These are phyloP conservation scores for Quadroppia sp. DNA, from an alignment of 2,888 invertebrate species.

Conservation along the genomic window DNA sequence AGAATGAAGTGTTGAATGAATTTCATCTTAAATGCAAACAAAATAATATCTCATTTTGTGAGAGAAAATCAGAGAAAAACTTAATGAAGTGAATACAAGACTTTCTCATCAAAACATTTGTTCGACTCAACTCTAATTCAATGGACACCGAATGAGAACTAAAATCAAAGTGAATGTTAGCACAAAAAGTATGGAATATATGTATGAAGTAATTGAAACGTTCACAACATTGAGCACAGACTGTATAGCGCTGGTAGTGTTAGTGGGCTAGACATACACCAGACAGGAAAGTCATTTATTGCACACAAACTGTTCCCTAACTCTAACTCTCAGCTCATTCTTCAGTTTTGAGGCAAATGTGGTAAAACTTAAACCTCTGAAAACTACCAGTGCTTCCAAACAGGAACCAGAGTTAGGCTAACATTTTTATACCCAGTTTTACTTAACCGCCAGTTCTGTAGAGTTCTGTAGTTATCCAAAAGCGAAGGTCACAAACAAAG, in stretches of 20 bases:
- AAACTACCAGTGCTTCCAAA: not conserved
- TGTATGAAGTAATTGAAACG: slow-evolving; percentile 9
- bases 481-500: slow-evolving; percentile 28
- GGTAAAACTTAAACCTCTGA: not conserved
- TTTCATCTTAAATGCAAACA: not conserved
- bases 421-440: not conserved
- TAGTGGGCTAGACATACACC: slow-evolving; percentile 31
- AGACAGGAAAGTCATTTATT: slow-evolving; percentile 37
- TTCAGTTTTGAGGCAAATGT: not conserved
- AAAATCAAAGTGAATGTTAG: not conserved
- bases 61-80: not conserved
- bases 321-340: slow-evolving; percentile 3
- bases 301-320: slow-evolving; percentile 16
- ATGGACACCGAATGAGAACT: not conserved
- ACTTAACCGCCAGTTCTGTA: slow-evolving; percentile 4
- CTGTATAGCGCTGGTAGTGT: slow-evolving; percentile 1
- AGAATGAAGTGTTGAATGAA: no score
- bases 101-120: not conserved
- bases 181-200: not conserved
- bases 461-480: slow-evolving; percentile 3
- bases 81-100: not conserved
- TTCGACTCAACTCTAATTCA: not conserved
- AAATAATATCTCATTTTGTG: not conserved
- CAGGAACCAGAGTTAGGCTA: slow-evolving; percentile 3
- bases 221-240: not conserved